Base-by-base conservation (phyloP, 2,113 vertebrate species). In the Climacteris rufus region DNA sequence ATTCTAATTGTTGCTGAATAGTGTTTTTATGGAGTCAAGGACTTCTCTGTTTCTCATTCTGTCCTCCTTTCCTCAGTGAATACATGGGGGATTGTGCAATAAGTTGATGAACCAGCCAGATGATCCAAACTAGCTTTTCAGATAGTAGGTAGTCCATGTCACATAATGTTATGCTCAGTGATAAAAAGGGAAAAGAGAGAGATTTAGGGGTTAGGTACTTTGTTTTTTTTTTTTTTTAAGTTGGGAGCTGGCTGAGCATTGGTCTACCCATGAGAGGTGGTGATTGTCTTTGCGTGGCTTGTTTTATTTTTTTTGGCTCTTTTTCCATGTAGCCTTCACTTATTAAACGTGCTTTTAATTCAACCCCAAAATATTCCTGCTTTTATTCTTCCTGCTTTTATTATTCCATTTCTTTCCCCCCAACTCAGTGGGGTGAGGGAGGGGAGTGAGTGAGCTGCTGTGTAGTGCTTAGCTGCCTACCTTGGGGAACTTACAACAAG, bases 391-490 rank as follows among this genome's bases (percentile, higher is more conserved):
- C n/a, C n/a, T 81, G 5, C 31, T 87, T 91, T 87, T 74, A 44
- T 28, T 65, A 13, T 69, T 77, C 11, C 9, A 61, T 54, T 89
- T 44, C 18, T 83, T 53, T 82, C n/a, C 5, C 28, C 1, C 1
- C 27, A 52, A 1, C 8, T 4, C 42, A 15, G 2, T 40, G 17
- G 3, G 1, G 3, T 30, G 23, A 56, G 19, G 37, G 8, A 72
- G 28, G 15, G 5, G 17, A 25, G 4, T 11, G n/a, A 40, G 17
- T 0, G 0, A 44, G 31, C 0, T 4, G 6, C 50, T 70, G 23
- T 24, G 14, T 15, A 18, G 17, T 45, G 39, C 25, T 87, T 81
- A 59, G 50, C 28, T 93, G 37, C 44, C 63, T 86, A 16, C 35
- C 11, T 4, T 11, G 45, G 11, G 5, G 11, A 60, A 4, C 54